Percentiles rank a stretch among this genome's conserved stretches.
Conservation (phyloP, 1,140 invertebrate species). For the Bombus impatiens region DNA sequence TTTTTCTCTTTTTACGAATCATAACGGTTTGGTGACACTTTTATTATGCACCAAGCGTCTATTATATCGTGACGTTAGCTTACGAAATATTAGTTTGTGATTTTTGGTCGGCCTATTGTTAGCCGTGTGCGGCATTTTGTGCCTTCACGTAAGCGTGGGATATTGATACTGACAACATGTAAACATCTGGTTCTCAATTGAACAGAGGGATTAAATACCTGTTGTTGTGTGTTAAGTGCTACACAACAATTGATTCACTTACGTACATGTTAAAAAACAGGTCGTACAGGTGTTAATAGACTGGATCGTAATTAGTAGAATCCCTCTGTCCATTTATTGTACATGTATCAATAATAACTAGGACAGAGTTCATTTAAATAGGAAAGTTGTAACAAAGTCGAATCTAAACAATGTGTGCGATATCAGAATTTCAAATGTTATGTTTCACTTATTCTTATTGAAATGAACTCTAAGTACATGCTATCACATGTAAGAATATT, state of each 20-base stretch:
- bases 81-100: constrained; percentile 79
- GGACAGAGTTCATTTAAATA: constrained; percentile 69
- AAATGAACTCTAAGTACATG: constrained; percentile 71
- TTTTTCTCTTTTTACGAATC: constrained; percentile 12
- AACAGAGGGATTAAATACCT: constrained; percentile 72
- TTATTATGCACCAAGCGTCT: constrained; percentile 47
- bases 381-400: constrained; percentile 4
- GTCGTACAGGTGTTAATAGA: neutral
- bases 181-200: constrained; percentile 77
- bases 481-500: constrained; percentile 70
- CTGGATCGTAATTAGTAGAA: constrained; percentile 45
- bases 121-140: constrained; percentile 82
- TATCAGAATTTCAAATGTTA: neutral
- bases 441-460: constrained; percentile 29
- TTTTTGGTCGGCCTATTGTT: constrained; percentile 74
- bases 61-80: constrained; percentile 61
- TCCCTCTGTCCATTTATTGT: constrained; percentile 74
- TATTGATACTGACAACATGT: constrained; percentile 83
- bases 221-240: too few relatives aligned
- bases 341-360: constrained; percentile 73
- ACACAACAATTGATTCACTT: neutral
- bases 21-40: constrained; percentile 35
- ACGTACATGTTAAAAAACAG: neutral
- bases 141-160: constrained; percentile 83
- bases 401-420: neutral